These are phyloP conservation scores for Piscicola geometra DNA, from an alignment of 2,888 invertebrate genomes.

Conservation along the genomic window DNA sequence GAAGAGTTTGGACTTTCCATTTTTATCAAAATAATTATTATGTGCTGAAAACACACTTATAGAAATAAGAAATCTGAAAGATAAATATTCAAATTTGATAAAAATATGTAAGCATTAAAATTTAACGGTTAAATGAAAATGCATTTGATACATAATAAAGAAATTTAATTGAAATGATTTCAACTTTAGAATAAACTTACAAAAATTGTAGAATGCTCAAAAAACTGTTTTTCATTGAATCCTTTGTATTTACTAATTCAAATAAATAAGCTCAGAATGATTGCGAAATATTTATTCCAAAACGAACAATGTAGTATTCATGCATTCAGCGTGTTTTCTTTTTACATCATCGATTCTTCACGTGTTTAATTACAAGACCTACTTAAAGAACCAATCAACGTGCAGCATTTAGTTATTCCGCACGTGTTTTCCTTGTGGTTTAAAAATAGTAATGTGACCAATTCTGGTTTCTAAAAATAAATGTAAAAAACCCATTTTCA, in stretches of 20 bases:
- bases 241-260: neutral
- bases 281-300: neutral
- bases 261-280: neutral
- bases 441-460: too few species aligned
- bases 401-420: neutral
- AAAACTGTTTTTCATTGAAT: constrained; percentile 8
- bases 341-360: neutral
- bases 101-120: too few species aligned
- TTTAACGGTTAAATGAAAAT: too few species aligned
- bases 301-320: neutral
- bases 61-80: neutral
- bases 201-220: neutral
- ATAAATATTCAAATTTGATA: neutral
- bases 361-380: neutral
- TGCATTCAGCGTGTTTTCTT: too few species aligned
- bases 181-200: constrained; percentile 4
- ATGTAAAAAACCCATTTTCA: too few species aligned
- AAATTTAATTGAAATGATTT: too few species aligned
- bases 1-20: neutral
- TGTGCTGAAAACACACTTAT: constrained; percentile 1
- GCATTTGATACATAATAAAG: too few species aligned
- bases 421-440: constrained; percentile 7
- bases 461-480: too few species aligned
- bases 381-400: neutral
- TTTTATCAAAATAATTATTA: neutral